Conservation (phyloP, 2,888 invertebrate genomes). For the Agrochola lota region DNA sequence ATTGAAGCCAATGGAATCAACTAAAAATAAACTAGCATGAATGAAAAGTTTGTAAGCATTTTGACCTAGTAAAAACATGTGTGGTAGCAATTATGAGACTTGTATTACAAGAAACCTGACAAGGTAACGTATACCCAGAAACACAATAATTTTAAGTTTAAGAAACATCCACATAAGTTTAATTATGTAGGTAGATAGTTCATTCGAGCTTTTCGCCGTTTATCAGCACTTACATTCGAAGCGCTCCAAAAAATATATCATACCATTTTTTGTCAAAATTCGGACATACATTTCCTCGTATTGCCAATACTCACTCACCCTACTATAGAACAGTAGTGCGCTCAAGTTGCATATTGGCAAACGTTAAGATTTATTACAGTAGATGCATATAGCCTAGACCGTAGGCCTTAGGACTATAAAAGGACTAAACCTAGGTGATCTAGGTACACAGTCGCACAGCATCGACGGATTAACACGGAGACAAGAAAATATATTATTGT, state of each 20-base stretch:
- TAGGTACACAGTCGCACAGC: conserved; percentile 75
- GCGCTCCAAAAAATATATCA: background rate
- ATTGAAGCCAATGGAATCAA: background rate
- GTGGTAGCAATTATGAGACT: background rate
- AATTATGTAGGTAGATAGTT: background rate
- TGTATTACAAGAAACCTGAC: background rate
- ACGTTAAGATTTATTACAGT: conserved; percentile 82
- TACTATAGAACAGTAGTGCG: conserved; percentile 58
- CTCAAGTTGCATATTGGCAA: conserved; percentile 83
- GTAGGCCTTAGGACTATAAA: conserved; percentile 81
- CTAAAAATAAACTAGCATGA: background rate
- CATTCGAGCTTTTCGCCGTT: background rate
- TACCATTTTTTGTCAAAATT: background rate
- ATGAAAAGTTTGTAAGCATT: background rate
- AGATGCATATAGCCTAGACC: conserved; percentile 79
- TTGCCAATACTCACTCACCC: conserved; percentile 21
- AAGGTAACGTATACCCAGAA: background rate
- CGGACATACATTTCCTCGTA: background rate
- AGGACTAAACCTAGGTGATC: conserved; percentile 79
- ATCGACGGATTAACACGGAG: conserved; percentile 70
- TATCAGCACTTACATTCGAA: background rate
- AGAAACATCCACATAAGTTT: too few relatives aligned
- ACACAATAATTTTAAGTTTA: background rate
- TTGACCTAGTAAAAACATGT: background rate
- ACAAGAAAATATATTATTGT: conserved; percentile 54